These are phyloP conservation scores for Sarotherodon lohbergeri DNA, from an alignment of 2,113 vertebrate genomes.

Conservation along the genomic window DNA sequence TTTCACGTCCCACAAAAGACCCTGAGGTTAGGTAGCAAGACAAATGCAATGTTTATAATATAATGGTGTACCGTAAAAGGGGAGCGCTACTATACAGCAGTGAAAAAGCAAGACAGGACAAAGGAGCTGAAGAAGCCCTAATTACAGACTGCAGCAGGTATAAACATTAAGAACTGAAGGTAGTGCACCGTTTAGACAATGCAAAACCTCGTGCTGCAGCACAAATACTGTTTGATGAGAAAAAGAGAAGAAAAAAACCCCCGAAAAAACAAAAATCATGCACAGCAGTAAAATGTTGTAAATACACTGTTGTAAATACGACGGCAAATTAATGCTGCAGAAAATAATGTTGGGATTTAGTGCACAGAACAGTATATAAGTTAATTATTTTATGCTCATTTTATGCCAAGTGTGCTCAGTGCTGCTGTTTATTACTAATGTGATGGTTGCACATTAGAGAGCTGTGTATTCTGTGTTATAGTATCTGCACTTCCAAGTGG, in stretches of 20 bases:
- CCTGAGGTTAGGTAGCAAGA: background rate
- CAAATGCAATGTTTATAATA: background rate
- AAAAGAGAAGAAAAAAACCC: background rate
- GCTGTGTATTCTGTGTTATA: background rate
- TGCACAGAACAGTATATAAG: background rate
- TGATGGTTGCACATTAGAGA: background rate
- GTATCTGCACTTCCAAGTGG: background rate
- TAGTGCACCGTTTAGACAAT: background rate
- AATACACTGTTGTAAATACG: background rate
- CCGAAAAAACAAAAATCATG: background rate
- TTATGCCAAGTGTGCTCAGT: background rate
- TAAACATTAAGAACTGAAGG: background rate
- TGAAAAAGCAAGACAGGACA: background rate
- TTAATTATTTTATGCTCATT: background rate
- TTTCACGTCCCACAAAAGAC: background rate
- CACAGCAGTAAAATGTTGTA: background rate
- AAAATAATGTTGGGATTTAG: background rate
- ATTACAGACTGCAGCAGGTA: background rate
- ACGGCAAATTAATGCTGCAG: background rate
- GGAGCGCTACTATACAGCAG: background rate
- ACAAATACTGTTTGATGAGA: background rate
- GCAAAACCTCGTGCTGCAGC: background rate
- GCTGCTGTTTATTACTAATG: background rate
- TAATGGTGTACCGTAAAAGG: background rate
- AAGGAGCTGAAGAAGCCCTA: background rate